These are phyloP conservation scores for Callaeas wilsoni DNA, from an alignment of 2,113 vertebrate species.

Conservation along the genomic window DNA sequence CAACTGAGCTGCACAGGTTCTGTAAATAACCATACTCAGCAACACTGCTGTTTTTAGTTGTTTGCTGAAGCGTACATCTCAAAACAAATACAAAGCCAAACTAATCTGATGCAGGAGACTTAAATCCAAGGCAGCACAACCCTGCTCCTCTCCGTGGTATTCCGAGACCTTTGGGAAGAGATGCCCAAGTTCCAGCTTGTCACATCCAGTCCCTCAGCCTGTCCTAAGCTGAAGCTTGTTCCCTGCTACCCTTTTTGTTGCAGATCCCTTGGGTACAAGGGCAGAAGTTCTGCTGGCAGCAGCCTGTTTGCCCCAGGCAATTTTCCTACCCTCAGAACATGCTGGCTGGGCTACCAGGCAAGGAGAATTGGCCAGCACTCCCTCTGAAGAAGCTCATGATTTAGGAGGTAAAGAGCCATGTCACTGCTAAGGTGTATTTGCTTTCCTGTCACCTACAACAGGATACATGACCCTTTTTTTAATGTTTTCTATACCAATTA, in stretches of 20 bases:
- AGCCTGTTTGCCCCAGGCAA: not conserved
- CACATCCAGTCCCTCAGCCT: not conserved
- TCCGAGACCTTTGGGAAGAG: not conserved
- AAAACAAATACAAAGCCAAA: not conserved
- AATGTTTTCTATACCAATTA: not conserved
- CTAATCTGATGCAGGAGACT: not conserved
- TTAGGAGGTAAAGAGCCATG: not conserved
- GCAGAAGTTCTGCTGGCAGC: not conserved
- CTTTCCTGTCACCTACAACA: not conserved
- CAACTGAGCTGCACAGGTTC: not conserved
- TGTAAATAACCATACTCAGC: not conserved
- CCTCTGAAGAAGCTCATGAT: not conserved
- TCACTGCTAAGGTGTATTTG: not conserved
- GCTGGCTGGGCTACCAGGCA: not conserved
- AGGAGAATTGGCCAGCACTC: not conserved
- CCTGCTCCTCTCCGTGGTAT: not conserved
- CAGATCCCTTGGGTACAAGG: not conserved
- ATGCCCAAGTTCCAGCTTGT: not conserved
- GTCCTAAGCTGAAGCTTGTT: not conserved
- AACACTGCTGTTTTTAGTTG: not conserved
- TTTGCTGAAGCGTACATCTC: not conserved
- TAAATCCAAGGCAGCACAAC: not conserved
- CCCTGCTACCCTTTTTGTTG: not conserved
- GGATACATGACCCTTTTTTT: not conserved
- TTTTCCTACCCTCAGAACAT: not conserved